Conservation (phyloP, 2,888 invertebrate species). For the Platerodrilus igneus region DNA sequence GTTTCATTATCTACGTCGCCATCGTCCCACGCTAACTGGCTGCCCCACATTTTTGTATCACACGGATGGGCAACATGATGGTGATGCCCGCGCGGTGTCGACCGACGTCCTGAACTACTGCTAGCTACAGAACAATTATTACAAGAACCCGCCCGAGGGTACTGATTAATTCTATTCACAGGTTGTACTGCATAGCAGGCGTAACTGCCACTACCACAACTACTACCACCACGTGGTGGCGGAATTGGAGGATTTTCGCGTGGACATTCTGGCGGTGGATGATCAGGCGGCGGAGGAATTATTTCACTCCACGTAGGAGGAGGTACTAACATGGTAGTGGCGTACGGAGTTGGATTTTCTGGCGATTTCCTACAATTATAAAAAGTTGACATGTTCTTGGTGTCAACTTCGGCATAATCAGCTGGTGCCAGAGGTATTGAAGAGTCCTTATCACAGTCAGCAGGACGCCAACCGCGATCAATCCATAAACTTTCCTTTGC, state of each 20-base stretch:
- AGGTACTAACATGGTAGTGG: conserved; percentile 65
- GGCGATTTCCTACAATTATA: conserved; percentile 65
- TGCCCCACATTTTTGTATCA: conserved; percentile 41
- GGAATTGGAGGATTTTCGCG: conserved; percentile 43
- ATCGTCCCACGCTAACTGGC: conserved; percentile 42
- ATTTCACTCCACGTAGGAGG: conserved; percentile 52
- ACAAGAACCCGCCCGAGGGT: conserved; percentile 40
- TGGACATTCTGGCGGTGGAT: conserved; percentile 55
- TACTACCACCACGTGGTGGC: conserved; percentile 42
- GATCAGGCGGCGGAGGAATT: conserved; percentile 57
- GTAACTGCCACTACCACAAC: conserved; percentile 43
- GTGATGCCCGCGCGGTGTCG: conserved; percentile 40
- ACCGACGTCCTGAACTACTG: conserved; percentile 42
- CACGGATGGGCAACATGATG: conserved; percentile 40
- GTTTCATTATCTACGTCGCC: conserved; percentile 51
- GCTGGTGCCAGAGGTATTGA: conserved; percentile 59
- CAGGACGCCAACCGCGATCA: conserved; percentile 63
- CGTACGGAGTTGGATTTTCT: conserved; percentile 67
- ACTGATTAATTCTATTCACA: conserved; percentile 23
- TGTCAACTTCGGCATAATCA: conserved; percentile 66
- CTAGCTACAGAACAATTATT: conserved; percentile 44
- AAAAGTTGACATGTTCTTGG: conserved; percentile 64
- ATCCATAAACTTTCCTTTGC: conserved; percentile 65
- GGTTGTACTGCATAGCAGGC: conserved; percentile 44
- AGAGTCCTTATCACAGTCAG: conserved; percentile 61